Percentiles rank a stretch among this genome's conserved stretches.
Conservation (phyloP, 1,140 invertebrate genomes). For the Pseudachorutes palmiensis region DNA sequence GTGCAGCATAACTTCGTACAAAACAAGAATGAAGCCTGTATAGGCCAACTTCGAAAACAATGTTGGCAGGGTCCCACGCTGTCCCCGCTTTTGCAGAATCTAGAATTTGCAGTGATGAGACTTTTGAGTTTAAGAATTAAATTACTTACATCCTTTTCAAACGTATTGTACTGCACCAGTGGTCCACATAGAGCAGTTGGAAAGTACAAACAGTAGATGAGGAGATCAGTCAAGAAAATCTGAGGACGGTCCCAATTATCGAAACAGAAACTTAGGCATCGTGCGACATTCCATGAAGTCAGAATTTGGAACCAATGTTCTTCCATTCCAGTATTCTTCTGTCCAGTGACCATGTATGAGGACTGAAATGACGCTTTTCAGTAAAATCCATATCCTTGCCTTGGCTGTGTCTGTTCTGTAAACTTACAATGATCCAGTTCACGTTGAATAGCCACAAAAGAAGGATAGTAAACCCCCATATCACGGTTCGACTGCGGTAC, state of each 20-base stretch:
- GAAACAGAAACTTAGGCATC: slow-evolving; percentile 50
- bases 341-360: not conserved
- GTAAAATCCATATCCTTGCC: not conserved
- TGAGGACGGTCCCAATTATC: slow-evolving; percentile 42
- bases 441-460: slow-evolving; percentile 42
- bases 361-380: not conserved
- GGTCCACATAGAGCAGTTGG: slow-evolving; percentile 70
- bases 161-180: slow-evolving; percentile 63
- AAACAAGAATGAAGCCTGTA: slow-evolving; percentile 12
- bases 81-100: slow-evolving; percentile 14
- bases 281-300: slow-evolving; percentile 50
- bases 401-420: not conserved
- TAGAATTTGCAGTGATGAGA: slow-evolving; percentile 35
- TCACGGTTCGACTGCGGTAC: slow-evolving; percentile 38
- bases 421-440: slow-evolving; percentile 40
- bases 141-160: slow-evolving; percentile 48
- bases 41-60: slow-evolving; percentile 4
- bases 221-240: slow-evolving; percentile 45
- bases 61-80: not conserved
- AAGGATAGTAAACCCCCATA: slow-evolving; percentile 42
- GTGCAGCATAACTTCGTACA: slow-evolving; percentile 31
- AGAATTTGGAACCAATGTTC: slow-evolving; percentile 44
- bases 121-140: not conserved
- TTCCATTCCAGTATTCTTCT: not conserved
- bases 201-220: slow-evolving; percentile 70